A percentile compares a stretch with the other conserved stretches of the same genome.
Conservation (phyloP, 2,113 vertebrate species). For the Pavo muticus region DNA sequence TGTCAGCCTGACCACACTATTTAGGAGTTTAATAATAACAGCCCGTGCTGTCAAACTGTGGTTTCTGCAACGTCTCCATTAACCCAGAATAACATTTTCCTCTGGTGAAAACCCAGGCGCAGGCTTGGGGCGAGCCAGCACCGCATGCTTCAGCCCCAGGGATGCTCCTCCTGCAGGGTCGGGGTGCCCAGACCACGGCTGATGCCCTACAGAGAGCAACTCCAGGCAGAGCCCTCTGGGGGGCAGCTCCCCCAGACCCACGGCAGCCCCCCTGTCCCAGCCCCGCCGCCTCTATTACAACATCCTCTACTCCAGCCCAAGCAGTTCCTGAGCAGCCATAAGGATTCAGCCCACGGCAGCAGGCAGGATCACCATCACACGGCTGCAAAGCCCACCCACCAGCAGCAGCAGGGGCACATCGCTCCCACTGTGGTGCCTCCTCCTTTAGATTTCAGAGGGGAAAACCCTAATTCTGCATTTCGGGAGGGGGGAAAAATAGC, state of each 20-base stretch:
- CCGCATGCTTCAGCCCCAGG: neutral
- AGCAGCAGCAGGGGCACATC: neutral
- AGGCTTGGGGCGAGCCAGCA: accelerated
- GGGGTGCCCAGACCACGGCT: too few species aligned
- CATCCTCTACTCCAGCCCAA: constrained; percentile 50
- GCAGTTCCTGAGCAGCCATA: constrained; percentile 23
- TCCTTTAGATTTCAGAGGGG: neutral
- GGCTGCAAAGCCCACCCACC: neutral
- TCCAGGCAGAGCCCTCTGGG: too few species aligned
- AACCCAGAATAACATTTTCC: accelerated
- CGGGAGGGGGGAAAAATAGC: neutral
- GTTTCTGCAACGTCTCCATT: neutral
- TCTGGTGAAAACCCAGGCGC: accelerated
- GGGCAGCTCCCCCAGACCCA: too few species aligned
- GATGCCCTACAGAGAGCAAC: too few species aligned
- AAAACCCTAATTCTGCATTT: accelerated
- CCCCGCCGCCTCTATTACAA: too few species aligned
- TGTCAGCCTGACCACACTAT: accelerated
- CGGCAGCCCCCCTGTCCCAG: too few species aligned
- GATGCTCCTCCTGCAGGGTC: neutral
- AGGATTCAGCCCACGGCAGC: constrained; percentile 37
- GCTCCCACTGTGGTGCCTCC: neutral
- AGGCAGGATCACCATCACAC: neutral
- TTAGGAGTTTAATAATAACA: neutral
- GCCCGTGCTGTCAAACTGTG: accelerated